Conservation (phyloP, 2,797 vertebrate genomes). For the Molossus molossus region DNA sequence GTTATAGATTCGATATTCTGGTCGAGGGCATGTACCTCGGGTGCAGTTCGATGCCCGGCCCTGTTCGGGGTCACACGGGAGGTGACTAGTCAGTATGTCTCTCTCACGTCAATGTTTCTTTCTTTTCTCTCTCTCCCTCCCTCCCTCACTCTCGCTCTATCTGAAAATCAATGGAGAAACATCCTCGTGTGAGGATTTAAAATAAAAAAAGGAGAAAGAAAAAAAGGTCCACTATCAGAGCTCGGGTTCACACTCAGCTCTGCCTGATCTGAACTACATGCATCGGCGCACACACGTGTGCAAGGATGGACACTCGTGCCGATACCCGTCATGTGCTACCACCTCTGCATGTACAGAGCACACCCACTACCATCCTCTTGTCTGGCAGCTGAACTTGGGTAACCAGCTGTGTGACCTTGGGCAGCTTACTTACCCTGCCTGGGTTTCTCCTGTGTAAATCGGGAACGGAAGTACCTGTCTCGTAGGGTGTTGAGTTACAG, state of each 20-base stretch:
- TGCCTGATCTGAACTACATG: fast-evolving
- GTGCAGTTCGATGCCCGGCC: too few species aligned
- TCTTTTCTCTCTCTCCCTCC: too few species aligned
- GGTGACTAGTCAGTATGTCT: too few species aligned
- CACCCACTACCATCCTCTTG: background rate
- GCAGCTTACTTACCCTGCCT: background rate
- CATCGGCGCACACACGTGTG: fast-evolving
- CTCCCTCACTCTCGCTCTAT: too few species aligned
- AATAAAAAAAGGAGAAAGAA: too few species aligned
- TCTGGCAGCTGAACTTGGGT: background rate
- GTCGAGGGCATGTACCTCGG: too few species aligned
- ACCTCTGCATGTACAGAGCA: background rate
- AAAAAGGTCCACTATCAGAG: background rate
- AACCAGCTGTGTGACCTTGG: background rate
- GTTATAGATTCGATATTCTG: too few species aligned
- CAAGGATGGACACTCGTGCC: background rate
- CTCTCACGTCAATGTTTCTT: too few species aligned
- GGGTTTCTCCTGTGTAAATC: background rate
- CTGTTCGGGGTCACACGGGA: too few species aligned
- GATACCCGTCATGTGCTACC: background rate
- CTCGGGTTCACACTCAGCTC: background rate
- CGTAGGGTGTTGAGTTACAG: background rate
- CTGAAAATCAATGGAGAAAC: too few species aligned
- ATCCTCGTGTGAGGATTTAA: too few species aligned
- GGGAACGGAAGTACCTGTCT: background rate